phyloP scores from a whole-genome alignment of 1,140 invertebrate species.

The Drosophila kikkawai region DNA sequence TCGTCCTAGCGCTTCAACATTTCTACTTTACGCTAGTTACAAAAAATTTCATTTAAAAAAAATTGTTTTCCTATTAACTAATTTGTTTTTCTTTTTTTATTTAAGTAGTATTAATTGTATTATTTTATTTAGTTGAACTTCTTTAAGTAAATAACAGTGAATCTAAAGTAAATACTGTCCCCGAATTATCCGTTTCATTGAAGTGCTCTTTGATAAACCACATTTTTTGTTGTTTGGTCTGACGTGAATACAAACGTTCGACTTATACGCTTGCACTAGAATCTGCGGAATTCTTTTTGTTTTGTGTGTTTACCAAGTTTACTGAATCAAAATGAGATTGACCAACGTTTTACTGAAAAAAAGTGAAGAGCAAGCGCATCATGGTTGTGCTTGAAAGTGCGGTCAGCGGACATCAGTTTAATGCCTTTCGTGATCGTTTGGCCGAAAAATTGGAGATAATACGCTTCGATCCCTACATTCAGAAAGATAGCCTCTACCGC shows the following conservation, averaged over 20 bases:
- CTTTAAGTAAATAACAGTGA: too few species aligned
- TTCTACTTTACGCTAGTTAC: too few species aligned
- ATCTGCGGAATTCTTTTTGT: neutral
- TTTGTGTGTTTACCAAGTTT: neutral
- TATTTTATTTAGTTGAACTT: too few species aligned
- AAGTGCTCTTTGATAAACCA: too few species aligned
- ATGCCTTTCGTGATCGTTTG: conserved; percentile 88
- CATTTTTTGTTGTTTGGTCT: too few species aligned
- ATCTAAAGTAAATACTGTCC: too few species aligned
- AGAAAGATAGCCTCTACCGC: conserved; percentile 87
- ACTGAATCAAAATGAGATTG: conserved; percentile 52
- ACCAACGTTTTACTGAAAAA: conserved; percentile 67
- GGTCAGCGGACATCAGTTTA: conserved; percentile 90
- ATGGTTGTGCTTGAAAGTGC: conserved; percentile 92
- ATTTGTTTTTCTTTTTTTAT: too few species aligned
- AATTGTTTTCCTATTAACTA: too few species aligned
- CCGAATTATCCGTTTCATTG: too few species aligned
- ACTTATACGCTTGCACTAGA: conserved; percentile 3
- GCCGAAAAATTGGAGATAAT: conserved; percentile 92
- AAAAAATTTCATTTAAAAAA: too few species aligned
- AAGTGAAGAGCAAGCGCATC: conserved; percentile 85
- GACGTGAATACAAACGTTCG: neutral
- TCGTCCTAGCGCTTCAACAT: too few species aligned
- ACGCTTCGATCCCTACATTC: conserved; percentile 91
- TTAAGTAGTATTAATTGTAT: too few species aligned